Evolutionary conservation across 1,140 invertebrate genomes (phyloP).

Genomic region (Tenebrio molitor): DNA sequence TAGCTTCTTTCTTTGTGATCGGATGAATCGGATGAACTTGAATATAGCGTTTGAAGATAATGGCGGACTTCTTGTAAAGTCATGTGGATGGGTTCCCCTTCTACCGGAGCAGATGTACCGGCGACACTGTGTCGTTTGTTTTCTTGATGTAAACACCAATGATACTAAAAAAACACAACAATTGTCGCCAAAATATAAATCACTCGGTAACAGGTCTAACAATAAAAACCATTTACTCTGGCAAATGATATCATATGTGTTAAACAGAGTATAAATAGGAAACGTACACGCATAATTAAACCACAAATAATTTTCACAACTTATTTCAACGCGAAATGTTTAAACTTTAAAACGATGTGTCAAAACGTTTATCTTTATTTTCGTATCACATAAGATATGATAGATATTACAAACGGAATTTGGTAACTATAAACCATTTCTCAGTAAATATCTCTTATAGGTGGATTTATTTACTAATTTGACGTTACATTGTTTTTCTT

Average conservation of each 20-base stretch:
- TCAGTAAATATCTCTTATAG: too few species aligned
- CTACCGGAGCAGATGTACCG: constrained; percentile 67
- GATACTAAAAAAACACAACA: constrained; percentile 7
- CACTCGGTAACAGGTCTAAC: background rate
- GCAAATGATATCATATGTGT: constrained; percentile 16
- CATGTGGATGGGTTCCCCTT: constrained; percentile 84
- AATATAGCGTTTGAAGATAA: constrained; percentile 84
- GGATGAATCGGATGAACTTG: constrained; percentile 75
- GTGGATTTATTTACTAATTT: too few species aligned
- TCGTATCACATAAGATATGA: too few species aligned
- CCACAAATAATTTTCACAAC: background rate
- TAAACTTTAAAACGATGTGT: too few species aligned
- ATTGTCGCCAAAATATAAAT: background rate
- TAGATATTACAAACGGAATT: too few species aligned
- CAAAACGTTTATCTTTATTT: too few species aligned
- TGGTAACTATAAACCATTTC: too few species aligned
- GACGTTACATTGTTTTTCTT: too few species aligned
- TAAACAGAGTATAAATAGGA: constrained; percentile 4
- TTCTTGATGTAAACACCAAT: constrained; percentile 39
- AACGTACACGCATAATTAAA: background rate
- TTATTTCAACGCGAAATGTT: too few species aligned
- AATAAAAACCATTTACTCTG: background rate
- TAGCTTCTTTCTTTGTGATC: constrained; percentile 69
- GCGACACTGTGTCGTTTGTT: constrained; percentile 72
- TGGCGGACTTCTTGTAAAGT: constrained; percentile 87